Conservation (phyloP, 2,888 invertebrate genomes). For the Caenorhabditis imperialis region DNA sequence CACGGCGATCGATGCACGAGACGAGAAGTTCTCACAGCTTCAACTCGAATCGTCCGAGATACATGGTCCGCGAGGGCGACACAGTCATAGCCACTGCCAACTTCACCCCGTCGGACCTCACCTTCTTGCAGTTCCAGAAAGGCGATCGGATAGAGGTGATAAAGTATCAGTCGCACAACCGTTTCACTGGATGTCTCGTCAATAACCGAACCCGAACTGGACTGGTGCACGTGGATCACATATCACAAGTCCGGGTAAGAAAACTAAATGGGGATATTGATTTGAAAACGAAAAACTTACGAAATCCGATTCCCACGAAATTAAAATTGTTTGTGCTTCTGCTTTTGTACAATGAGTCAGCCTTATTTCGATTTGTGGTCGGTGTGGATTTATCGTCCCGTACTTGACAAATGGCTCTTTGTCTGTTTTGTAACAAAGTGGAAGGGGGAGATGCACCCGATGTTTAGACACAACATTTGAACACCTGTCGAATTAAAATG, state of each 20-base stretch:
- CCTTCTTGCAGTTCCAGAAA: constrained; percentile 47
- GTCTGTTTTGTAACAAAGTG: constrained; percentile 8
- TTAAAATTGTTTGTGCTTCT: no score
- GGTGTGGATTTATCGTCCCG: no score
- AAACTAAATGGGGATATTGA: no score
- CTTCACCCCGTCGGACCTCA: constrained; percentile 36
- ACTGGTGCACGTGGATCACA: constrained; percentile 49
- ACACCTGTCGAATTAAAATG: constrained; percentile 38
- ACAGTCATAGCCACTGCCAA: constrained; percentile 47
- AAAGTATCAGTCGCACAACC: constrained; percentile 49
- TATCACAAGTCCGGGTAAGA: constrained; percentile 47
- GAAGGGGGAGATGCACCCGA: constrained; percentile 29
- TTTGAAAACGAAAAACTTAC: no score
- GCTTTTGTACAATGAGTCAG: no score
- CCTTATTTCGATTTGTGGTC: no score
- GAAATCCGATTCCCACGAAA: no score
- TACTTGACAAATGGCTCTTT: no score
- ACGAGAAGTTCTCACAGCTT: constrained; percentile 48
- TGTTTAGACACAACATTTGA: constrained; percentile 26
- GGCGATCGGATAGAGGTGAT: constrained; percentile 69
- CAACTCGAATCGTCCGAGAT: constrained; percentile 22
- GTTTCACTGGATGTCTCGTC: constrained; percentile 60
- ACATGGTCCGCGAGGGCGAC: constrained; percentile 43
- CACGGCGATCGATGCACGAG: constrained; percentile 24
- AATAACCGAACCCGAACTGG: constrained; percentile 55